Conservation (phyloP, 2,888 invertebrate species). For the Chromoteleia sp. region DNA sequence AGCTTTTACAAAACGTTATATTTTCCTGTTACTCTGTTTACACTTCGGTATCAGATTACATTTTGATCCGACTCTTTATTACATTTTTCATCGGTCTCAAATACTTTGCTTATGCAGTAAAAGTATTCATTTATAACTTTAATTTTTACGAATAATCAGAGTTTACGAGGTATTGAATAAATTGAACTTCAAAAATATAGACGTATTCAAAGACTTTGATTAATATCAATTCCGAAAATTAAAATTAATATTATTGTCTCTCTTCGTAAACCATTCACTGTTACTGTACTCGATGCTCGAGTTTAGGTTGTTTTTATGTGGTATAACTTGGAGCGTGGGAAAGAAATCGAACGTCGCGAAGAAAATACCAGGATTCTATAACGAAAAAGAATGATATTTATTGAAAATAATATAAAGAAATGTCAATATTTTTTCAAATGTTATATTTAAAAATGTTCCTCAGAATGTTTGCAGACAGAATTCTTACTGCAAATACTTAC, state of each 20-base stretch:
- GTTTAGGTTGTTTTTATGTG: conserved; percentile 11
- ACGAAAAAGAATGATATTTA: background rate
- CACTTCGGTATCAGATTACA: background rate
- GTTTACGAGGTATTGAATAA: too few species aligned
- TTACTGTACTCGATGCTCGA: background rate
- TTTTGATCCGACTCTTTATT: background rate
- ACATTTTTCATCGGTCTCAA: background rate
- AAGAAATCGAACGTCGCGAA: conserved; percentile 7
- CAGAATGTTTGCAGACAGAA: too few species aligned
- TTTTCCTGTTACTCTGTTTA: conserved; percentile 9
- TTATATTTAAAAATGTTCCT: too few species aligned
- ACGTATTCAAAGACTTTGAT: background rate
- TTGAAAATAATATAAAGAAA: too few species aligned
- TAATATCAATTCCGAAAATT: background rate
- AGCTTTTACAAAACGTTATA: background rate
- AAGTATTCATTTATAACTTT: too few species aligned
- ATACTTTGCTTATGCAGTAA: background rate
- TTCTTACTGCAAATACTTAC: too few species aligned
- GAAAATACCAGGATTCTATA: conserved; percentile 13
- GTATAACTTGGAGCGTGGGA: conserved; percentile 13
- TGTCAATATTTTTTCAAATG: too few species aligned
- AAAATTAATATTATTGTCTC: background rate
- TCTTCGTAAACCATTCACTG: conserved; percentile 15
- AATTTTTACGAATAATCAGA: too few species aligned
- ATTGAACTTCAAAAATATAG: background rate